Evolutionary conservation across 2,888 invertebrate species (phyloP), one percentile per base, ranked within the genome.

Genomic region (Shargacucullia verbasci): DNA sequence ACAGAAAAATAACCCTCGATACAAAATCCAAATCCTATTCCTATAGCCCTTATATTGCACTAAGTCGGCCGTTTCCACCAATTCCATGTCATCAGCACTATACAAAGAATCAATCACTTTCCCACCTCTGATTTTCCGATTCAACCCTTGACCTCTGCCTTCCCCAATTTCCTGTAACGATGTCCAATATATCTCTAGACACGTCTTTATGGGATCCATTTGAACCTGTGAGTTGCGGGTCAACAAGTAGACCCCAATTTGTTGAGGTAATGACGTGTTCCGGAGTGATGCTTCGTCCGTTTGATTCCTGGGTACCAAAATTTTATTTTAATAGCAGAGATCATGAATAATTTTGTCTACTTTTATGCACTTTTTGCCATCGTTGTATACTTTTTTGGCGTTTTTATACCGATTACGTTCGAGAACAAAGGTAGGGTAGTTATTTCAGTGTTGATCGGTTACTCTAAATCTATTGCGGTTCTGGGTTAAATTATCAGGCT

Each of bases 171-270:
- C 59, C 69, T 46, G 63, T 64, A 77, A 72, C 56, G 69, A 63
- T 52, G 45, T 53, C 49, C 52, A n/a, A 74, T 76, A 74, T 58
- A 62, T 76, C 69, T 66, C 40, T 6, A 56, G 41, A 54, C 59
- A 37, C 44, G 44, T 45, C 58, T 73, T 73, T 72, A 54, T 47
- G 47, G 39, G 46, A 57, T 58, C 65, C 54, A 59, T 75, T 75
- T 58, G 48, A 57, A 58, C 63, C 70, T 55, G 38, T 59, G 63
- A 73, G 73, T 60, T 55, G 38, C 64, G 63, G 70, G 73, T 60
- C 63, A 70, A 59, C 63, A 70, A 59, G 43, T 71, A 59, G 63
- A 74, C 73, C 76, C 71, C 69, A 78, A 76, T 78, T 78, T 77
- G 78, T 73, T 59, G 41, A 40, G 34, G 66, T 73, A 77, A 78